Base-by-base conservation (phyloP, 2,113 vertebrate genomes). In the Pelusios castaneus region DNA sequence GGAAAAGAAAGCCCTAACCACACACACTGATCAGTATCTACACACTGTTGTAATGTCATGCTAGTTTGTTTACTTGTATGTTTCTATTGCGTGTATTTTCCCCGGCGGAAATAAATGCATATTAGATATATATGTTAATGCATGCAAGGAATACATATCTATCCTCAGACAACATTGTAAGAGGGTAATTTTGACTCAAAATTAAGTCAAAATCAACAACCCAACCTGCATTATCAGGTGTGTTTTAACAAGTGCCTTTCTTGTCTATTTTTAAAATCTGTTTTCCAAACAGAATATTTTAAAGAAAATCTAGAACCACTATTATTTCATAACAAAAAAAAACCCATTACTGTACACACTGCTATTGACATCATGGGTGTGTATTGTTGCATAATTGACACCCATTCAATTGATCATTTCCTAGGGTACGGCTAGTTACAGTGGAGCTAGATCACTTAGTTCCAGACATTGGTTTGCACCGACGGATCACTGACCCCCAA, bases 381-480 rank as follows among this genome's bases (percentile, higher is more conserved):
- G 81, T 89, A 96, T 95, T 89, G 73, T 89, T 94, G 92, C 95
- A 94, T 96, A 97, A 96, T 93, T 93, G 94, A 97, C 96, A 85
- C 24, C 13, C 47, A 92, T 87, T 75, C 90, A 90, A 96, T 89
- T 95, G 93, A 95, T 97, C 75, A 89, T 84, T 78, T 76, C 43
- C 79, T 90, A 83, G 70, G 89, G 94, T 95, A 90, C 67, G 76
- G 97, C 67, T 93, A 77, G 19, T 96, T 97, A 95, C 87, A 97
- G 96, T 89, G 87, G 93, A 88, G 43, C 84, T 87, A 95, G 96
- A 93, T 95, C 0, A 93, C 90, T 95, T 97, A 86, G 93, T 97
- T 97, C 77, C 25, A 45, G 83, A 81, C 51, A 89, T 52, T 73
- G 83, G 93, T 96, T 96, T 96, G 67, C 94, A 94, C 90, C 89